Evolutionary conservation across 2,113 vertebrate species (phyloP).

Genomic region (Craseonycteris thonglongyai): DNA sequence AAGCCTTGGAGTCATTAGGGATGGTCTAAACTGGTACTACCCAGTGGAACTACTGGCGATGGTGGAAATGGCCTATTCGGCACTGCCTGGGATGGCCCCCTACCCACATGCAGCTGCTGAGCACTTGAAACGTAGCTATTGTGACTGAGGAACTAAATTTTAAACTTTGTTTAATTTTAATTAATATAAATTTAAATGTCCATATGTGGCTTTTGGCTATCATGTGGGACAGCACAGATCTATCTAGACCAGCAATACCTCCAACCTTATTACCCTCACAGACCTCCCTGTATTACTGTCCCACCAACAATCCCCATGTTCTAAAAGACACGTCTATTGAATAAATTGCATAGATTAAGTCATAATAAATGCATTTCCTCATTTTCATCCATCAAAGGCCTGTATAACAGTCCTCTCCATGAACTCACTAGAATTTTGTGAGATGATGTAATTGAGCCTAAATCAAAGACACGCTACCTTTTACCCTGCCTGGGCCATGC

Average conservation of each 20-base stretch:
- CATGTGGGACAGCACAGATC: background rate
- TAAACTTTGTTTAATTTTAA: background rate
- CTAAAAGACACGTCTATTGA: slow-evolving; percentile 1
- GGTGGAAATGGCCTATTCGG: background rate
- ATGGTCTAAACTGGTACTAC: background rate
- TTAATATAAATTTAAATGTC: background rate
- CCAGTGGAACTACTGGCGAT: accelerated
- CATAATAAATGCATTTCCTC: slow-evolving; percentile 37
- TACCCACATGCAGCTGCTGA: background rate
- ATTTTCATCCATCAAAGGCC: slow-evolving; percentile 46
- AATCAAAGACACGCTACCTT: slow-evolving; percentile 42
- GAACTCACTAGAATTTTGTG: slow-evolving; percentile 43
- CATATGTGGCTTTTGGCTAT: background rate
- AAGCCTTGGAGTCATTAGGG: background rate
- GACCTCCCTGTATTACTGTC: background rate
- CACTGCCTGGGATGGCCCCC: background rate
- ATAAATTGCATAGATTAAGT: slow-evolving; percentile 43
- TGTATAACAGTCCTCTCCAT: slow-evolving; percentile 2
- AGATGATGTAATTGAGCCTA: slow-evolving; percentile 50
- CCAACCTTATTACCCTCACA: background rate
- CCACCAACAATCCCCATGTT: background rate
- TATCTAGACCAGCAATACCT: background rate
- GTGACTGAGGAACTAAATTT: background rate
- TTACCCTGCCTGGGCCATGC: background rate
- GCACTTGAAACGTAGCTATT: background rate